Percentiles rank a stretch among this genome's conserved stretches.
Evolutionary conservation across 2,797 vertebrate species (phyloP).

Genomic region (Pogonophryne albipinna): DNA sequence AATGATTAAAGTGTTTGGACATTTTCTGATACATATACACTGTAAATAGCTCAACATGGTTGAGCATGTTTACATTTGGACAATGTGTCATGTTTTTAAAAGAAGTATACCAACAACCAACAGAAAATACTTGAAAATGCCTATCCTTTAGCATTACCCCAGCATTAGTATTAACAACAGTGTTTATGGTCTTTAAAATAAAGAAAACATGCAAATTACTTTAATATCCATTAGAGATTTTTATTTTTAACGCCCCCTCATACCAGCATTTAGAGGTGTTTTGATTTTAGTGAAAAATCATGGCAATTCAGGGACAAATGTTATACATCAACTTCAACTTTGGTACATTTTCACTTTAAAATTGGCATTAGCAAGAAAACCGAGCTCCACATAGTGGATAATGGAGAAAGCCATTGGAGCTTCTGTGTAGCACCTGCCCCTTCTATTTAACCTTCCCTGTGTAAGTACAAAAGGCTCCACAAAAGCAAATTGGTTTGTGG

Average conservation of each 20-base stretch:
- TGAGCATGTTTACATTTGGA: no score
- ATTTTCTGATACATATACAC: background rate
- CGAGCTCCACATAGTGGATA: background rate
- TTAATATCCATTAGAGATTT: no score
- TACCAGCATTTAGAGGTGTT: background rate
- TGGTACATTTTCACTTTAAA: background rate
- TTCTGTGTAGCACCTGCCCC: no score
- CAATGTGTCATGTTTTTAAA: background rate
- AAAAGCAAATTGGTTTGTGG: background rate
- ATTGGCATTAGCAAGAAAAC: background rate
- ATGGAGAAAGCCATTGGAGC: no score
- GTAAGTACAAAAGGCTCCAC: background rate
- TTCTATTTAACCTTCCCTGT: background rate
- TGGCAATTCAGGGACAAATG: background rate
- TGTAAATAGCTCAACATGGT: background rate
- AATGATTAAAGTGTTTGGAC: background rate
- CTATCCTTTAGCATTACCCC: background rate
- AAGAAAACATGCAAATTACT: no score
- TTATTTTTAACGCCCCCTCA: background rate
- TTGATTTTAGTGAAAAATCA: background rate
- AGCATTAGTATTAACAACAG: no score
- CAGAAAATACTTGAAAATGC: background rate
- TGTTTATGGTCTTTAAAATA: no score
- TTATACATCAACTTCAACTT: background rate
- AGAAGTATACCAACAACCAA: background rate